Evolutionary conservation across 2,113 vertebrate genomes (phyloP).

Genomic region (Pangasianodon gigas): DNA sequence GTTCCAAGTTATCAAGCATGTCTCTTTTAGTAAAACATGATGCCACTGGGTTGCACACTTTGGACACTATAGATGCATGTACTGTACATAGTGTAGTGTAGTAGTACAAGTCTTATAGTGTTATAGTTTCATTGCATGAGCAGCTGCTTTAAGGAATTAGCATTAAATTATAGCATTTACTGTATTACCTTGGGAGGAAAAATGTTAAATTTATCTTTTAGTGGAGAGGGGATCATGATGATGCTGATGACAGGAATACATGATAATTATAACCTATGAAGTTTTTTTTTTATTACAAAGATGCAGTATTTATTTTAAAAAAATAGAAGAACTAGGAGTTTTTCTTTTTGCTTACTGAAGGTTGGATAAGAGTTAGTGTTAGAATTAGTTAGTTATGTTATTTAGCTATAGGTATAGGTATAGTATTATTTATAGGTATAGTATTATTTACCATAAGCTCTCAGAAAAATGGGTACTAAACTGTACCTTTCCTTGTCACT

Average conservation of each 20-base stretch:
- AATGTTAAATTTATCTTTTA: neutral
- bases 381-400: too few relatives aligned
- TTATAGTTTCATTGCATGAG: neutral
- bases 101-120: neutral
- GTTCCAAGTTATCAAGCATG: neutral
- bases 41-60: neutral
- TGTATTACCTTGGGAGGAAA: neutral
- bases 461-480: neutral
- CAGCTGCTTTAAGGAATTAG: neutral
- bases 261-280: neutral
- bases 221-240: neutral
- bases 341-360: neutral
- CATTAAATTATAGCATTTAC: neutral
- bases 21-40: neutral
- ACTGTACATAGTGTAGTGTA: neutral
- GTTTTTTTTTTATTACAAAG: neutral
- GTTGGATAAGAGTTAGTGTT: neutral
- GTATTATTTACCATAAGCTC: neutral
- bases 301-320: neutral
- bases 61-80: neutral
- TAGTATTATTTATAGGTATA: neutral
- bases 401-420: neutral
- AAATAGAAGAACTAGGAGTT: neutral
- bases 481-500: neutral
- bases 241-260: neutral